Conservation (phyloP, 2,113 vertebrate species). For the Merops nubicus region DNA sequence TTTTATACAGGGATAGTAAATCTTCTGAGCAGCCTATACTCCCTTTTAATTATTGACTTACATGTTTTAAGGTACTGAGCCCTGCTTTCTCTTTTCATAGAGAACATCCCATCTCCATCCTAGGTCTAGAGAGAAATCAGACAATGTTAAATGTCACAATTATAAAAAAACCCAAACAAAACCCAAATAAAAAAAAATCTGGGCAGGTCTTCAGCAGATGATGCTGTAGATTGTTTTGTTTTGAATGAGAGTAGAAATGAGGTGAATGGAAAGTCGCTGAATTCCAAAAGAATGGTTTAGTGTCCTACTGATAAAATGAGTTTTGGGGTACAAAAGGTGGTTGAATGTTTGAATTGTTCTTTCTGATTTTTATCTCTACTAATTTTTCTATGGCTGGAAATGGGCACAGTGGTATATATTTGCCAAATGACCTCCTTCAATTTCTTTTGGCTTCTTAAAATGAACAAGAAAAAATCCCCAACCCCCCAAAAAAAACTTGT, state of each 20-base stretch:
- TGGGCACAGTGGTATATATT: rapidly evolving
- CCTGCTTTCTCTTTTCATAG: background rate
- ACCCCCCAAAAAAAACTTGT: background rate
- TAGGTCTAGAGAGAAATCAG: background rate
- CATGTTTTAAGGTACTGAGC: background rate
- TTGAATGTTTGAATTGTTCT: background rate
- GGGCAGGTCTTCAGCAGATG: no score
- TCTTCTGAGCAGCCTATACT: background rate
- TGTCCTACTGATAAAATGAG: background rate
- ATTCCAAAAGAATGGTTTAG: background rate
- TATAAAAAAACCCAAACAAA: background rate
- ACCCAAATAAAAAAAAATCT: background rate
- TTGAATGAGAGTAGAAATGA: background rate
- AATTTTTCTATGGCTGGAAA: background rate
- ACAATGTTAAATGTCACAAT: background rate
- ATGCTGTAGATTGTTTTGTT: background rate
- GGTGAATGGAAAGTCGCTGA: background rate
- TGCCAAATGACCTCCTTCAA: background rate
- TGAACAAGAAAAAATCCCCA: background rate
- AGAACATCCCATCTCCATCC: background rate
- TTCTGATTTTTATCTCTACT: background rate
- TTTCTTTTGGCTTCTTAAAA: background rate
- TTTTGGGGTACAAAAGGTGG: background rate
- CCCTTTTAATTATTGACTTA: background rate
- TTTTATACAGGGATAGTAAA: background rate